Conservation (phyloP, 2,888 invertebrate species). For the Lithophane semibrunnea region DNA sequence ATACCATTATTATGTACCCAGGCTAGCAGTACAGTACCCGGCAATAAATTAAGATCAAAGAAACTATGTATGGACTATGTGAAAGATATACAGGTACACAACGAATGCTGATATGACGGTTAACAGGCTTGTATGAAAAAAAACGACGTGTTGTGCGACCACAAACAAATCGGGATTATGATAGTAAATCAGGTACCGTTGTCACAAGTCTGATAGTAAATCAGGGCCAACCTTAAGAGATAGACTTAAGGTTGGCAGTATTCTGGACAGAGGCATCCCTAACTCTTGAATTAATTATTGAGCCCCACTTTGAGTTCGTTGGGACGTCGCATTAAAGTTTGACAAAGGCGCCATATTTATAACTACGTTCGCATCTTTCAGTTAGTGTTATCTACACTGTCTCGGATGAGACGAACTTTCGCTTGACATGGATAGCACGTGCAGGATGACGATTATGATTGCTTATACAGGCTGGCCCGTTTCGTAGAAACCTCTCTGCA, state of each 20-base stretch:
- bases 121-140: too few relatives aligned
- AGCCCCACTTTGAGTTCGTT: conserved; percentile 30
- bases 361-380: conserved; percentile 34
- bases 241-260: background rate
- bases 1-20: background rate
- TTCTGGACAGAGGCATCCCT: background rate
- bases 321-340: conserved; percentile 33
- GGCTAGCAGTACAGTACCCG: background rate
- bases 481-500: background rate
- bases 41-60: background rate
- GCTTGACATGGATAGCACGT: background rate
- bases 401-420: background rate
- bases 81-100: background rate
- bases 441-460: background rate
- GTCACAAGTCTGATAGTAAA: background rate
- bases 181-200: background rate
- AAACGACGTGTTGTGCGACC: too few relatives aligned
- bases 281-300: conserved; percentile 40
- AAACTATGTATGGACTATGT: background rate
- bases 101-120: too few relatives aligned
- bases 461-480: background rate
- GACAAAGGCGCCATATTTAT: conserved; percentile 45
- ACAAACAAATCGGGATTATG: too few relatives aligned
- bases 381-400: conserved; percentile 1
- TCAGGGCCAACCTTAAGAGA: background rate